A percentile compares a stretch with the other conserved stretches of the same genome.
phyloP scores from a whole-genome alignment of 2,888 invertebrate species.

The Cantharis rustica region DNA sequence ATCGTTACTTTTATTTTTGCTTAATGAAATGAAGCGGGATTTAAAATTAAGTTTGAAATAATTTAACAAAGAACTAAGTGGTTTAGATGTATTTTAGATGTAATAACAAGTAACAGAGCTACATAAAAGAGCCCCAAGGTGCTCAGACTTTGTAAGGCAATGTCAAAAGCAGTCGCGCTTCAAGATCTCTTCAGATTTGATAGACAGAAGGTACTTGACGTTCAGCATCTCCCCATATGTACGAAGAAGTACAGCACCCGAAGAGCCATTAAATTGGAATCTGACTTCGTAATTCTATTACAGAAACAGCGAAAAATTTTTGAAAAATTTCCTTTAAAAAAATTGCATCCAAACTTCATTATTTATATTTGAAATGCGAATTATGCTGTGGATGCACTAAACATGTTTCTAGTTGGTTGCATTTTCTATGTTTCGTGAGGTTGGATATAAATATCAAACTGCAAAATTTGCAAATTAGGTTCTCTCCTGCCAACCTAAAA shows the following conservation, averaged over 20 bases:
- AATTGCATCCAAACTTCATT: background rate
- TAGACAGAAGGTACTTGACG: slow-evolving; percentile 30
- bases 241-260: slow-evolving; percentile 22
- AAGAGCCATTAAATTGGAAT: slow-evolving; percentile 27
- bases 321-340: background rate
- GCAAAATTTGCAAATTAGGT: slow-evolving; percentile 27
- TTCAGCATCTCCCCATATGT: slow-evolving; percentile 28
- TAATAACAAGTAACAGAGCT: slow-evolving; percentile 23
- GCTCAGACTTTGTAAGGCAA: slow-evolving; percentile 26
- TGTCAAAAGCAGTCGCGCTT: slow-evolving; percentile 36
- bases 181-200: slow-evolving; percentile 33
- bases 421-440: slow-evolving; percentile 4
- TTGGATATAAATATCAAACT: slow-evolving; percentile 22
- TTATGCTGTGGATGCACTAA: slow-evolving; percentile 1
- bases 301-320: background rate
- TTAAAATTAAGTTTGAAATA: background rate
- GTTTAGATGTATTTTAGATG: slow-evolving; percentile 18
- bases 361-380: background rate
- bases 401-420: background rate
- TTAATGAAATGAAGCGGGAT: background rate
- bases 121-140: slow-evolving; percentile 25
- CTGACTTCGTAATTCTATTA: slow-evolving; percentile 12
- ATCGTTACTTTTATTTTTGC: background rate
- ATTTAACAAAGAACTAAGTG: slow-evolving; percentile 1
- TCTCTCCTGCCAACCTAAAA: slow-evolving; percentile 11